Evolutionary conservation across 2,113 vertebrate species (phyloP).

Genomic region (Myotis lucifugus): DNA sequence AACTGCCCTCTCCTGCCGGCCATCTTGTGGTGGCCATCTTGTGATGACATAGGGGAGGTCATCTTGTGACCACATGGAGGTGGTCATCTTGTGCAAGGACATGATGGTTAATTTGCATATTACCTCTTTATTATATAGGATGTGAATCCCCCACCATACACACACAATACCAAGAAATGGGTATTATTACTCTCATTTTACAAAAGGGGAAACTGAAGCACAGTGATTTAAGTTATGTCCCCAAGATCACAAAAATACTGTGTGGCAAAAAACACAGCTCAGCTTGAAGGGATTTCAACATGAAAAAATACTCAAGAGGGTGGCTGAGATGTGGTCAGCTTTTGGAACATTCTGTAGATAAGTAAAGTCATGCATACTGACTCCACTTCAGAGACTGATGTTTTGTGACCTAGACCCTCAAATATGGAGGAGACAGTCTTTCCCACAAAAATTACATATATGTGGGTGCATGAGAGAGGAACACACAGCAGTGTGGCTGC

Average conservation of each 20-base stretch:
- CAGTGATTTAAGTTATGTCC: background rate
- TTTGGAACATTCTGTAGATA: background rate
- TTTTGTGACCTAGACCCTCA: background rate
- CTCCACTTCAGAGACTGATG: background rate
- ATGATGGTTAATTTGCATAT: too few species aligned
- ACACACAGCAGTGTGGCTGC: background rate
- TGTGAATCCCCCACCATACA: background rate
- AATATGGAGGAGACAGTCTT: constrained; percentile 3
- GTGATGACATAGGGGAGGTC: too few species aligned
- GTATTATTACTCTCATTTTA: background rate
- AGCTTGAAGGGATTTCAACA: background rate
- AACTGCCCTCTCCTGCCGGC: too few species aligned
- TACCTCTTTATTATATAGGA: background rate
- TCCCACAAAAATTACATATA: background rate
- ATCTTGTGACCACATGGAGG: too few species aligned
- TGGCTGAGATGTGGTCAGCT: background rate
- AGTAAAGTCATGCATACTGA: background rate
- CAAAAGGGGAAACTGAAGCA: constrained; percentile 15
- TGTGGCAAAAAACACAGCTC: background rate
- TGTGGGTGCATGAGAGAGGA: background rate
- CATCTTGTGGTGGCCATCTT: too few species aligned
- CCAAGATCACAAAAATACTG: background rate
- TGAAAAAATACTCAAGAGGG: background rate
- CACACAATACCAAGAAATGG: background rate
- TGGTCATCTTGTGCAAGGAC: too few species aligned